Percentiles rank a stretch among this genome's conserved stretches.
phyloP scores from a whole-genome alignment of 2,113 vertebrate species.

The Vireo altiloquus region DNA sequence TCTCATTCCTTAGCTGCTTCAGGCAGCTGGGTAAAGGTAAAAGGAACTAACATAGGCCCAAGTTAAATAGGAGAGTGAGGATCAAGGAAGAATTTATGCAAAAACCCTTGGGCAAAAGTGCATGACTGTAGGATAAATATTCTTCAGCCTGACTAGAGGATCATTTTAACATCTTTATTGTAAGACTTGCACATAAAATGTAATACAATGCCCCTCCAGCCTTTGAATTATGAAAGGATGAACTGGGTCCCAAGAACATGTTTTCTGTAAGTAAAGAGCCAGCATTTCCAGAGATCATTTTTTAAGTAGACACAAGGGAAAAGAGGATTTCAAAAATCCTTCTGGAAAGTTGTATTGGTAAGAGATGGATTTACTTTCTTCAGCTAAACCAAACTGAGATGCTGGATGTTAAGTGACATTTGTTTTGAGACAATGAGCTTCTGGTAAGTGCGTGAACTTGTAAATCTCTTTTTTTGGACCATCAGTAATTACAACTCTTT shows the following conservation, averaged over 20 bases:
- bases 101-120: neutral
- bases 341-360: neutral
- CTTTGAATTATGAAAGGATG: neutral
- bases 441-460: neutral
- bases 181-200: rapidly evolving
- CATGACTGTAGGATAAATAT: neutral
- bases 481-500: neutral
- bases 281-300: neutral
- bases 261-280: neutral
- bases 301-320: neutral
- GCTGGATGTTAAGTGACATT: neutral
- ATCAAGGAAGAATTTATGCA: neutral
- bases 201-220: neutral
- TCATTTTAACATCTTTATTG: neutral
- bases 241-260: neutral
- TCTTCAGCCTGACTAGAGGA: neutral
- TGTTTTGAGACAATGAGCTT: neutral
- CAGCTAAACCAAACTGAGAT: neutral
- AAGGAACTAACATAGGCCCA: neutral
- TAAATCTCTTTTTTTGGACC: neutral
- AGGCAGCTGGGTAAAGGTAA: neutral
- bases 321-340: neutral
- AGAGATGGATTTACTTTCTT: neutral
- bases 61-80: neutral
- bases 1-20: neutral